phyloP scores from a whole-genome alignment of 1,140 invertebrate genomes.

The Platorchestia sp. region DNA sequence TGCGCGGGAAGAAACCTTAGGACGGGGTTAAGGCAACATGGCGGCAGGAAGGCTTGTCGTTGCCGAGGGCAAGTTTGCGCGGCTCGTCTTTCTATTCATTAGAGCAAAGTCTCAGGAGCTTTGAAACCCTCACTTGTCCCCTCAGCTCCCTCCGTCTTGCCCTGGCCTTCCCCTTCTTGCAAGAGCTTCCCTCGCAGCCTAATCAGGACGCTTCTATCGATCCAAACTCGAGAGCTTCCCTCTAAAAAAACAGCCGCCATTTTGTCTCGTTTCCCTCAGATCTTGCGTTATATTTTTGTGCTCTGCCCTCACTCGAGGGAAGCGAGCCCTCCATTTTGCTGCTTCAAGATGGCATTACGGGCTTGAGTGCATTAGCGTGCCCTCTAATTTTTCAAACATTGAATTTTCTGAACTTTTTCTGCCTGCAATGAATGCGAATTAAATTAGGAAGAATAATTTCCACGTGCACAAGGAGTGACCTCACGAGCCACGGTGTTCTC shows the following conservation, averaged over 20 bases:
- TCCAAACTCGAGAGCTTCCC: slow-evolving; percentile 14
- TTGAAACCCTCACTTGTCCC: slow-evolving; percentile 46
- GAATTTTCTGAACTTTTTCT: no score
- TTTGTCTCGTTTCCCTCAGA: slow-evolving; percentile 41
- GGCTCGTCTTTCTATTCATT: slow-evolving; percentile 52
- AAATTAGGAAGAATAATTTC: background rate
- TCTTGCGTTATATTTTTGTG: background rate
- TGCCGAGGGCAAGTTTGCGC: slow-evolving; percentile 20
- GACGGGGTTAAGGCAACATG: background rate
- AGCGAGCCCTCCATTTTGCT: background rate
- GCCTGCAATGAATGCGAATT: background rate
- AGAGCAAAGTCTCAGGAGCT: slow-evolving; percentile 51
- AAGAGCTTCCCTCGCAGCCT: slow-evolving; percentile 42
- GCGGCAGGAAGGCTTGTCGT: background rate
- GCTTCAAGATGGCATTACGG: background rate
- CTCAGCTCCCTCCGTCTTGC: slow-evolving; percentile 44
- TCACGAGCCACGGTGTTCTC: no score
- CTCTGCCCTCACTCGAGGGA: background rate
- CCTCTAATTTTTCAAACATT: background rate
- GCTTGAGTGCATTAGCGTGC: background rate
- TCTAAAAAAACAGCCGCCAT: slow-evolving; percentile 39
- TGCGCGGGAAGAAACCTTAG: background rate
- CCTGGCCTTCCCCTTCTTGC: slow-evolving; percentile 47
- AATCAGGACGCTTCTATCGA: slow-evolving; percentile 51
- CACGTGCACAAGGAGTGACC: no score